Base-by-base conservation (phyloP, 1,140 invertebrate species). In the Alviniconcha marisindica region DNA sequence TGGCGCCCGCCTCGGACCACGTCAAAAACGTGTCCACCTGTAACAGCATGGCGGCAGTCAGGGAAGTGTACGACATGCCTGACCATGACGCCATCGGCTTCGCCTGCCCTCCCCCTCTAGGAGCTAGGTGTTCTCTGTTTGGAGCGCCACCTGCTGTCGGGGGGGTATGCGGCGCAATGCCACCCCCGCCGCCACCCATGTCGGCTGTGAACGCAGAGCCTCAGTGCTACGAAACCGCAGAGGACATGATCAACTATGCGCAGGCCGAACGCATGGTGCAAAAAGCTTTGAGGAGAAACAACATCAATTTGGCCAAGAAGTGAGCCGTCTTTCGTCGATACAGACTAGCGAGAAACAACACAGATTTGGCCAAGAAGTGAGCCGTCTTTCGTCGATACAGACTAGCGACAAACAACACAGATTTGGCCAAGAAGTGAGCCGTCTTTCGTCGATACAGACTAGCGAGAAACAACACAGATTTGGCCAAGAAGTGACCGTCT, bases 201-300 rank as follows among this genome's bases (percentile, higher is more conserved):
- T 15, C 15, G 42, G 36, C 71, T 24, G 14, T 15, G 38, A 3
- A 12, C 2, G 40, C 40, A 18, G 5, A 5, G 10, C 7, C 4
- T 10, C n/a, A 15, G 3, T 3, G 18, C 18, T 56, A 66, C 31
- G 28, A n/a, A 15, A 60, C 44, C 0, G 71, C 1, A 24, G 51
- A 66, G 33, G 66, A n/a, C 18, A 71, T 76, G 38, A 40, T 84
- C 36, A 15, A 84, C 2, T 21, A 73, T 54, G 79, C 36, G 56
- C 85, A 84, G 60, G 80, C 82, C 3, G 48, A 77, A 31, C 60
- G 85, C n/a, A 82, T 86, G 85, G 82, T 83, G 14, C 74, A 84
- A 44, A 86, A 86, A 51, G 69, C 84, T 18, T 40, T 79, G 24
- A 69, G 33, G 71, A 56, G 82, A 24, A 85, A 85, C 77, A 84